Evolutionary conservation across 2,888 invertebrate genomes (phyloP), one percentile per base, ranked within the genome.

Genomic region (Pyrrhosoma nymphula): DNA sequence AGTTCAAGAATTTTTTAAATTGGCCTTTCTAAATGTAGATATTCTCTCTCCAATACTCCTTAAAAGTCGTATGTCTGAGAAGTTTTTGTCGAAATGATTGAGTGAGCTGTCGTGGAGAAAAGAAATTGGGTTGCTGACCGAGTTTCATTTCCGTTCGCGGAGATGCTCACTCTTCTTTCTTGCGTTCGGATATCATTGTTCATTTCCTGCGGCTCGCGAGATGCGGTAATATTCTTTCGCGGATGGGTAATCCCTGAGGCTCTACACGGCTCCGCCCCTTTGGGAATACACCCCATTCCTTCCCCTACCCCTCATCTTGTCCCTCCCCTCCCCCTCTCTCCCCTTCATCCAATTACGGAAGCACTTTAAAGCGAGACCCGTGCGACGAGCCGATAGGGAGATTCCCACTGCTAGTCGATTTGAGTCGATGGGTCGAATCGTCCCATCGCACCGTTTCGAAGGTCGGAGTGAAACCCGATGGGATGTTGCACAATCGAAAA

Each of bases 311-410:
- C 35, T 82, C 30, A 60, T 20, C 60, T 20, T 14, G 16, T 14
- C 20, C 60, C 60, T 12, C 60, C 60, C 16, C 20, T 60, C 60
- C 60, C 60, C 16, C 6, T 8, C 60, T 35, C n/a, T 82, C 14
- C 82, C 16, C 82, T 18, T 82, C 16, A 82, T 82, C 35, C 82
- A 35, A 82, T 82, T 82, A 82, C 82, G 82, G 82, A 82, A 82
- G 82, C 82, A 82, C 82, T 82, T 82, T 82, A 35, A 35, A 35
- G 82, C 35, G 35, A 82, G 82, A 30, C 16, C 35, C 82, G 82
- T 35, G 30, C 8, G 82, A 16, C 30, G 12, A 16, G 35, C 16
- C 82, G 82, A 30, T 14, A 4, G 82, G 82, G 12, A 82, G 35
- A 82, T 82, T 82, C 35, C 35, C 30, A 35, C 82, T 35, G 18